phyloP scores from a whole-genome alignment of 2,888 invertebrate species.

The Lampropteryx suffumata region DNA sequence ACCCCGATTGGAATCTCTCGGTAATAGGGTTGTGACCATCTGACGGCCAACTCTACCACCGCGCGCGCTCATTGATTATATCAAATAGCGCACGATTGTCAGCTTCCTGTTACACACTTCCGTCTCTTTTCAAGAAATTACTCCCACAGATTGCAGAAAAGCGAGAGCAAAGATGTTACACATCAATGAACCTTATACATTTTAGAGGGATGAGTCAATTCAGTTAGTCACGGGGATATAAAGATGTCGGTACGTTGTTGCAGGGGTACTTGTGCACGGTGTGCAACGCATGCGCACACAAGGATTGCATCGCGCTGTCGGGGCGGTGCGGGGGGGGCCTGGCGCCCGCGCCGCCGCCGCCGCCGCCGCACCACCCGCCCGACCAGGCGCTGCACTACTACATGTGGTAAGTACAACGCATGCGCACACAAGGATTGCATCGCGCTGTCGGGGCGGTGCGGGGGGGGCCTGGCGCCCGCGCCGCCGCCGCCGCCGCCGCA shows the following conservation, averaged over 20 bases:
- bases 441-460: conserved; percentile 89
- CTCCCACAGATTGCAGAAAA: no score
- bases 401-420: conserved; percentile 88
- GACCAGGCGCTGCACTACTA: conserved; percentile 76
- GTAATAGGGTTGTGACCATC: no score
- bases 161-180: no score
- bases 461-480: conserved; percentile 84
- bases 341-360: conserved; percentile 78
- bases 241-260: not conserved
- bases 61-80: no score
- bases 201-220: no score
- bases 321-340: conserved; percentile 88
- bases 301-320: conserved; percentile 92
- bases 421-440: conserved; percentile 63
- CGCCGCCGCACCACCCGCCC: conserved; percentile 71
- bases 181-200: no score
- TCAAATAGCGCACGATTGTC: no score
- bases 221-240: no score
- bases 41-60: no score
- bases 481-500: conserved; percentile 74
- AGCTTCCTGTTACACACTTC: no score
- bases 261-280: conserved; percentile 94
- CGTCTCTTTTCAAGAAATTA: no score
- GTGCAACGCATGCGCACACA: conserved; percentile 93
- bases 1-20: no score